Percentiles rank a stretch among this genome's conserved stretches.
These are phyloP conservation scores for Leiothrix lutea DNA, from an alignment of 2,113 vertebrate species.

Conservation along the genomic window DNA sequence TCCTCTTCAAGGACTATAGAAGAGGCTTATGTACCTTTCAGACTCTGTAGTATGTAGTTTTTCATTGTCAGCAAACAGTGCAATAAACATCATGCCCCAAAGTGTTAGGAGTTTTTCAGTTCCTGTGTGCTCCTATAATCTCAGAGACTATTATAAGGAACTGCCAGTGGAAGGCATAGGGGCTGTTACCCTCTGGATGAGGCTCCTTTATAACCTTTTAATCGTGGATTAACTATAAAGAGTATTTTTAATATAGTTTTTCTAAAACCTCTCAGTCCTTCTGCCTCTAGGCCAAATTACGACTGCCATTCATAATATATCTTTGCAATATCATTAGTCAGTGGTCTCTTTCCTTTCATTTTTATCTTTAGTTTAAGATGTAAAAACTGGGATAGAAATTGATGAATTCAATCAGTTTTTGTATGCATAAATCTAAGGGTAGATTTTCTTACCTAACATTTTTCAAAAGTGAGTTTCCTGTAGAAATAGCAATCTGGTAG, in stretches of 20 bases:
- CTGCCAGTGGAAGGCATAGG: neutral
- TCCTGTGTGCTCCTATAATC: neutral
- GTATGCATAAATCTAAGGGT: neutral
- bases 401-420: neutral
- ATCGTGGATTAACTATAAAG: neutral
- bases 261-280: neutral
- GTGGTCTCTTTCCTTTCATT: neutral
- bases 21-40: neutral
- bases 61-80: neutral
- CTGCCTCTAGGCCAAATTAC: neutral
- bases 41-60: neutral
- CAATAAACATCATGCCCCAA: neutral
- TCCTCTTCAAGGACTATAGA: neutral
- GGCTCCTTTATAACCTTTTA: neutral
- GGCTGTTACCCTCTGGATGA: neutral
- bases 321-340: neutral
- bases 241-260: neutral
- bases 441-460: neutral
- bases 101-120: neutral
- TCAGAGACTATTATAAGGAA: neutral
- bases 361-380: neutral
- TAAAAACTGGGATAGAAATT: neutral
- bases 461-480: neutral
- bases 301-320: neutral
- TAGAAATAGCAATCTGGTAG: neutral